A percentile compares a stretch with the other conserved stretches of the same genome.
phyloP scores from a whole-genome alignment of 2,797 vertebrate species.

The Dallia pectoralis region DNA sequence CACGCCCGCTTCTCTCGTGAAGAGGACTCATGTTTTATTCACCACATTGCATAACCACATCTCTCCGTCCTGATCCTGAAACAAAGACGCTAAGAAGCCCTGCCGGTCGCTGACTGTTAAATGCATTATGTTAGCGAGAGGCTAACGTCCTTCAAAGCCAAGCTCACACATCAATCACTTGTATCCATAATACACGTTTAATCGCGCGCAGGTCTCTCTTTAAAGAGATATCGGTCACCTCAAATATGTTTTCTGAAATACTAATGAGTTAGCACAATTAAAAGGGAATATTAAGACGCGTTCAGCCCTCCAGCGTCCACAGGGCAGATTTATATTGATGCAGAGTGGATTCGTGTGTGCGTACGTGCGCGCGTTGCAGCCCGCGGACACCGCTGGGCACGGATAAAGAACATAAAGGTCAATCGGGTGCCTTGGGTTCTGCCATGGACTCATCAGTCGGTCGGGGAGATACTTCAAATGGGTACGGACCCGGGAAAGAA shows the following conservation, averaged over 20 bases:
- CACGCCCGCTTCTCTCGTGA: not conserved
- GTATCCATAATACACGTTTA: not conserved
- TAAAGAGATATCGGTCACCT: not conserved
- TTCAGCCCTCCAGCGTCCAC: not conserved
- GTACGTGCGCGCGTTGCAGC: constrained; percentile 7
- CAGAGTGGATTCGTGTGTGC: not conserved
- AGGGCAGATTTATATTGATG: not conserved
- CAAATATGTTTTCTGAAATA: not conserved
- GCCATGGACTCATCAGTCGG: constrained; percentile 4
- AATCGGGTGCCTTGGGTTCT: constrained; percentile 35
- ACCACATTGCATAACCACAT: not conserved
- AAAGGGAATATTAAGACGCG: not conserved
- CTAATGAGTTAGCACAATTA: not conserved
- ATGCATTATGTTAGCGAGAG: not conserved
- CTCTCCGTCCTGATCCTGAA: not conserved
- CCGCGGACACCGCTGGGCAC: constrained; percentile 41
- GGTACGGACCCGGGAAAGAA: not conserved
- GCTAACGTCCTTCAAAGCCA: constrained; percentile 6
- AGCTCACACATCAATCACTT: not conserved
- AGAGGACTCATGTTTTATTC: constrained; percentile 16
- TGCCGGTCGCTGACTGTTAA: not conserved
- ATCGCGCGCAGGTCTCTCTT: not conserved
- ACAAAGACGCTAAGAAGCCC: not conserved
- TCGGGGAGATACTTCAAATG: not conserved
- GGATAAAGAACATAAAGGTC: constrained; percentile 42